Percentiles rank a stretch among this genome's conserved stretches.
phyloP scores from a whole-genome alignment of 37 sponge, comb jelly and placozoan species.

The Crambe crambe region DNA sequence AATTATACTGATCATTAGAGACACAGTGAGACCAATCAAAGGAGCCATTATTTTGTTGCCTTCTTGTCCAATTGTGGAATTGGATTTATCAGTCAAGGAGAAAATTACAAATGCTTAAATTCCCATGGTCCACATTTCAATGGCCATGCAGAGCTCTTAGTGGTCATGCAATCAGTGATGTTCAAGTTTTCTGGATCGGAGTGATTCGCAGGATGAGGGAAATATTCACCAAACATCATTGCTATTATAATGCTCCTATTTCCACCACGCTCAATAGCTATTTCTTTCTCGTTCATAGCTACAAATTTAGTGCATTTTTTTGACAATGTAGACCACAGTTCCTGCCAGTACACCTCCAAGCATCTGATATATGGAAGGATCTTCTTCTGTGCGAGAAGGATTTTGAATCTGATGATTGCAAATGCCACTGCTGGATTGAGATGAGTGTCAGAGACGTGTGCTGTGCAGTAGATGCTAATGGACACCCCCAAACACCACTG shows the following conservation, averaged over 20 bases:
- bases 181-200: background rate
- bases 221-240: conserved; percentile 69
- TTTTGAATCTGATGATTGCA: conserved; percentile 32
- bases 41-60: conserved; percentile 34
- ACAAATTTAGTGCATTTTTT: conserved; percentile 25
- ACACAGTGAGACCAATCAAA: conserved; percentile 45
- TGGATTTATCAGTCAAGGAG: conserved; percentile 41
- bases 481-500: conserved; percentile 48
- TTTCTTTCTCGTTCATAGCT: conserved; percentile 11
- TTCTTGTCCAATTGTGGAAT: conserved; percentile 26
- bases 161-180: conserved; percentile 1
- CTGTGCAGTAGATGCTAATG: conserved; percentile 39
- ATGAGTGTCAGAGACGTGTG: conserved; percentile 56
- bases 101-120: conserved; percentile 57
- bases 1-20: conserved; percentile 31
- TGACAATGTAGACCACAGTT: conserved; percentile 10
- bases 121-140: conserved; percentile 45
- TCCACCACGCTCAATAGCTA: conserved; percentile 22
- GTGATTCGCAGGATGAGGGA: conserved; percentile 46
- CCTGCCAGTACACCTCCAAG: conserved; percentile 41
- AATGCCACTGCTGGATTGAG: conserved; percentile 63
- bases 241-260: conserved; percentile 25
- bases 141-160: conserved; percentile 21
- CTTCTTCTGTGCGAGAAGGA: conserved; percentile 47
- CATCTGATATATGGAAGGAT: conserved; percentile 36